These are phyloP conservation scores for Thymelicus acteon DNA, from an alignment of 2,888 invertebrate species.

Conservation along the genomic window DNA sequence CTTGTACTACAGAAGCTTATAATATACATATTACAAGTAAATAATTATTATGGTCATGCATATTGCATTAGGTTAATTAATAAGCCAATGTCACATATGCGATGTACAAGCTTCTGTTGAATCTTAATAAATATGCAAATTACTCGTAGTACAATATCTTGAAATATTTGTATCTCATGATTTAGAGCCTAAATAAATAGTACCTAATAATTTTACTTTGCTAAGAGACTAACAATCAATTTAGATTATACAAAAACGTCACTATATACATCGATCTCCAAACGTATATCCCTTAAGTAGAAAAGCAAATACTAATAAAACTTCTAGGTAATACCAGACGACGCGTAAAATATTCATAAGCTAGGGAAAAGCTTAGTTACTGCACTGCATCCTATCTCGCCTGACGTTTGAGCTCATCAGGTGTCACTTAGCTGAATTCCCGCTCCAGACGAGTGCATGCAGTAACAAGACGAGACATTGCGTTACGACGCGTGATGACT, in stretches of 20 bases:
- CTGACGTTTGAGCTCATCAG: slow-evolving; percentile 54
- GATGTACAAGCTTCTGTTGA: slow-evolving; percentile 20
- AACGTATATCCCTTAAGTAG: background rate
- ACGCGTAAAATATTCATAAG: slow-evolving; percentile 34
- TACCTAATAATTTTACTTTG: too few species aligned
- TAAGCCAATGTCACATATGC: slow-evolving; percentile 27
- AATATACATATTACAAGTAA: slow-evolving; percentile 6
- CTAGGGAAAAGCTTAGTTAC: slow-evolving; percentile 19
- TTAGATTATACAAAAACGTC: too few species aligned
- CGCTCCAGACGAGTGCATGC: slow-evolving; percentile 36
- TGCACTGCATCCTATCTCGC: slow-evolving; percentile 32
- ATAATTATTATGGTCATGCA: slow-evolving; percentile 21
- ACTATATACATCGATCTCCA: too few species aligned
- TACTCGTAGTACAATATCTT: slow-evolving; percentile 10
- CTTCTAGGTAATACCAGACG: slow-evolving; percentile 5
- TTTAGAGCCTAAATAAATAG: background rate
- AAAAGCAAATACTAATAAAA: slow-evolving; percentile 1
- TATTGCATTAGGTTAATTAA: slow-evolving; percentile 34
- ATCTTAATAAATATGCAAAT: slow-evolving; percentile 34
- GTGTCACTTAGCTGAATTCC: slow-evolving; percentile 58
- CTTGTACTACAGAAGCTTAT: background rate
- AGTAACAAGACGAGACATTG: slow-evolving; percentile 53
- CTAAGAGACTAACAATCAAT: too few species aligned
- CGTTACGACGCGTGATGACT: slow-evolving; percentile 44
- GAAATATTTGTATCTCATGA: background rate